phyloP scores from a whole-genome alignment of 2,113 vertebrate genomes.

The Thomomys bottae region DNA sequence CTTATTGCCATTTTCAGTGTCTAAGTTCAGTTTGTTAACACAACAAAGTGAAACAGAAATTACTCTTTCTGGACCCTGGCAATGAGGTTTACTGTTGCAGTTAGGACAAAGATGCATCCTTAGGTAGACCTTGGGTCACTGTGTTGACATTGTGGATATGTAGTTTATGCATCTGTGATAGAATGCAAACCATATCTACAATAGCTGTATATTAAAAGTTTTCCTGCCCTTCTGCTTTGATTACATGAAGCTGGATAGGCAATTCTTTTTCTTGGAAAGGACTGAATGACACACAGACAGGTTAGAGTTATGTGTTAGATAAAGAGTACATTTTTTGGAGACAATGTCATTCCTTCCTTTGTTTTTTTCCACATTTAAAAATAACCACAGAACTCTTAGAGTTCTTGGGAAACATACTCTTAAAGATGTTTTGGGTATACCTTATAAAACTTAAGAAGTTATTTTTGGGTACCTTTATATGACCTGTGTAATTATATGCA shows the following conservation, averaged over 20 bases:
- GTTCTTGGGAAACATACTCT: slow-evolving; percentile 41
- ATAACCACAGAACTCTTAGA: slow-evolving; percentile 9
- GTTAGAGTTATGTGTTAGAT: no score
- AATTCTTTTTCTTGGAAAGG: slow-evolving; percentile 51
- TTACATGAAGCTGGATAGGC: background rate
- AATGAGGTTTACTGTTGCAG: background rate
- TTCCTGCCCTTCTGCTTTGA: slow-evolving; percentile 13
- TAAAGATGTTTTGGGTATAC: slow-evolving; percentile 34
- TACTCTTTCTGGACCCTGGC: background rate
- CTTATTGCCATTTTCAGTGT: slow-evolving; percentile 19
- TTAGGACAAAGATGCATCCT: background rate
- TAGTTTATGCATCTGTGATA: background rate
- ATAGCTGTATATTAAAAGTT: background rate
- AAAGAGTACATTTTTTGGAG: no score
- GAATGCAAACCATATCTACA: slow-evolving; percentile 17
- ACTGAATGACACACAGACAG: background rate
- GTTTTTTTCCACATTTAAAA: background rate
- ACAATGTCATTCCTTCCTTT: no score
- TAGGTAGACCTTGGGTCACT: background rate
- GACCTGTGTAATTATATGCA: background rate
- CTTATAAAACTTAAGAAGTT: slow-evolving; percentile 26
- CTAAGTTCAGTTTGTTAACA: slow-evolving; percentile 43
- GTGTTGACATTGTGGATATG: background rate
- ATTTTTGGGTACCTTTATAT: slow-evolving; percentile 26
- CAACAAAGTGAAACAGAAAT: background rate